Base-by-base conservation (phyloP, 2,888 invertebrate species). In the Marasmarcha lunaedactyla region DNA sequence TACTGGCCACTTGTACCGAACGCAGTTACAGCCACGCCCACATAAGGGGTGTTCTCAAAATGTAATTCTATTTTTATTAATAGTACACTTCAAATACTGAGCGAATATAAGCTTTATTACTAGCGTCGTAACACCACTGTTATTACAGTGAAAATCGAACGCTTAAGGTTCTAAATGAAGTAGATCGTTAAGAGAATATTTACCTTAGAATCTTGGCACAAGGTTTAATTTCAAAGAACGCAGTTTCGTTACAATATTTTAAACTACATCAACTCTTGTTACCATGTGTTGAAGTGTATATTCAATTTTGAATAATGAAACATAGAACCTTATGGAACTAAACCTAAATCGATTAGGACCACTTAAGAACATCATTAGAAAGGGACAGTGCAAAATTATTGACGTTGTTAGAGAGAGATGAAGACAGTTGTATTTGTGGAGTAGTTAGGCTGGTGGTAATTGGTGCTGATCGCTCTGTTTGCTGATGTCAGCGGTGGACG, bases 391-490 rank as follows among this genome's bases (percentile, higher is more conserved):
- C 52, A 49, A 40, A 42, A 15, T 20, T n/a, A n/a, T 33, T 49
- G 46, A 40, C 27, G 7, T 10, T 34, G 54, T 39, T 37, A 47
- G 54, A 63, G 40, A 37, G 54, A 44, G 61, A 59, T 15, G 35
- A 40, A 35, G 10, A 26, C 30, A 46, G 44, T 38, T 52, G 58
- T 71, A 64, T 70, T 66, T 66, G 72, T 61, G 62, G 68, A 68
- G 59, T 20, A 20, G 20, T 20, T 60, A 63, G 71, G 69, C 69
- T 15, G 62, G 57, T 62, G 65, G 73, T 83, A 81, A 83, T 83
- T 83, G 81, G 72, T 71, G 74, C 71, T 74, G 77, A 78, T 79
- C 76, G 72, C 55, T 63, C 66, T 76, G 74, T 78, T 78, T 74
- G 77, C 57, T 56, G 55, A 66, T 72, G 78, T 81, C 81, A 78